Evolutionary conservation across 1,140 invertebrate genomes (phyloP), one percentile per base, ranked within the genome.

Genomic region (Euura saliciscinereae): DNA sequence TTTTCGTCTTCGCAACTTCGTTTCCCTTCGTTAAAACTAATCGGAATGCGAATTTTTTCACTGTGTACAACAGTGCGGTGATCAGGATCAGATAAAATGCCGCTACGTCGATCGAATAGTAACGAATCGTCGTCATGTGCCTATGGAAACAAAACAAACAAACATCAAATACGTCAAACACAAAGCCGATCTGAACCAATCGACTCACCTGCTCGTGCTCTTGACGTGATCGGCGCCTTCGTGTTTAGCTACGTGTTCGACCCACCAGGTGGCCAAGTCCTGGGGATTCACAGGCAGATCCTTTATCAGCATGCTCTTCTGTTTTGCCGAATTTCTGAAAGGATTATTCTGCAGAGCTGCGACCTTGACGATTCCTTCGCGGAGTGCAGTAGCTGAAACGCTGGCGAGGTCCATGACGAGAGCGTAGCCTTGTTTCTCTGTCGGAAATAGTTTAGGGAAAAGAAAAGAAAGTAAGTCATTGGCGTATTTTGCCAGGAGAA

Each of bases 241-340:
- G 73, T 88, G 78, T 66, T 85, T 80, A n/a, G 87, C 82, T 5
- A 88, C 83, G 73, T 88, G 86, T 76, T 89, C 87, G 28, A 86
- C 84, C 87, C 87, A 89, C 81, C 86, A 88, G 6, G 84, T 80
- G 0, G 88, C 87, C 66, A 84, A 78, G 68, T 85, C 82, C 13
- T 79, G 78, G 0, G 87, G 83, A 13, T 79, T 77, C 45, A 87
- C 80, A 11, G 84, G 85, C 44, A 85, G 80, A 67, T 89, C 88
- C 44, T 81, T 81, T 45, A 89, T 74, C 7, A 88, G 66, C 2
- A 67, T 46, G 13, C 85, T 86, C 44, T 80, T 78, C 45, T 77
- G 78, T 69, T 76, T 82, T 2, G 85, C 85, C 3, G 83, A 82
- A 51, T 76, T 74, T 76, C 79, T 75, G 71, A 84, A 88, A 13